phyloP scores from a whole-genome alignment of 2,113 vertebrate species.

The Panthera tigris region DNA sequence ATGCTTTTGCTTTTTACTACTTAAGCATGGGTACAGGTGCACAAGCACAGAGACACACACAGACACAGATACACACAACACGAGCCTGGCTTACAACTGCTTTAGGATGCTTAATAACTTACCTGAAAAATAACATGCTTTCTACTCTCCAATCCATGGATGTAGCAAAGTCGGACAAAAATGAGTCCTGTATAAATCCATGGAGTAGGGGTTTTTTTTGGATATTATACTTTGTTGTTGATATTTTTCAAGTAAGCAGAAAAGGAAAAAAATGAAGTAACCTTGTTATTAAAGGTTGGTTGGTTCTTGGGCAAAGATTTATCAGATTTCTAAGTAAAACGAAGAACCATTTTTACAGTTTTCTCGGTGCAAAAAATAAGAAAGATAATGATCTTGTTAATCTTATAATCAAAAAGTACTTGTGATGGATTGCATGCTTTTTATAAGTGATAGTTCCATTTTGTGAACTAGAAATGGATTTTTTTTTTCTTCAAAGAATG shows the following conservation, averaged over 20 bases:
- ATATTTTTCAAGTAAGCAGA: constrained; percentile 47
- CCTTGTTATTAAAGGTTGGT: constrained; percentile 61
- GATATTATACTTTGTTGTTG: constrained; percentile 44
- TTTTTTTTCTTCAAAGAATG: constrained; percentile 82
- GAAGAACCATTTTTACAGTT: constrained; percentile 60
- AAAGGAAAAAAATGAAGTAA: constrained; percentile 64
- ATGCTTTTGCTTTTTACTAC: not conserved
- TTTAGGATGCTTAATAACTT: not conserved
- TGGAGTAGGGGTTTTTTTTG: not conserved
- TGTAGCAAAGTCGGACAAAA: not conserved
- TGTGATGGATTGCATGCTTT: constrained; percentile 70
- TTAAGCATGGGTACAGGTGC: not conserved
- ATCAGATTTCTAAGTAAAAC: constrained; percentile 87
- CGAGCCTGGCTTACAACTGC: not conserved
- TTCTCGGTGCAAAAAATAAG: constrained; percentile 75
- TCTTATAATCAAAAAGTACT: constrained; percentile 66
- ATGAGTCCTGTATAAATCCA: not conserved
- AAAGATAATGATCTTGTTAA: constrained; percentile 81
- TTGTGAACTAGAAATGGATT: constrained; percentile 78
- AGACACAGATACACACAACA: not conserved
- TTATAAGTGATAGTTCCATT: constrained; percentile 71
- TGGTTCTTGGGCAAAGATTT: constrained; percentile 77
- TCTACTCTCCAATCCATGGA: not conserved
- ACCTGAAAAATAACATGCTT: not conserved
- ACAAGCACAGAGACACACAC: not conserved